Base-by-base conservation (phyloP, 2,113 vertebrate genomes). In the Mastomys natalensis region DNA sequence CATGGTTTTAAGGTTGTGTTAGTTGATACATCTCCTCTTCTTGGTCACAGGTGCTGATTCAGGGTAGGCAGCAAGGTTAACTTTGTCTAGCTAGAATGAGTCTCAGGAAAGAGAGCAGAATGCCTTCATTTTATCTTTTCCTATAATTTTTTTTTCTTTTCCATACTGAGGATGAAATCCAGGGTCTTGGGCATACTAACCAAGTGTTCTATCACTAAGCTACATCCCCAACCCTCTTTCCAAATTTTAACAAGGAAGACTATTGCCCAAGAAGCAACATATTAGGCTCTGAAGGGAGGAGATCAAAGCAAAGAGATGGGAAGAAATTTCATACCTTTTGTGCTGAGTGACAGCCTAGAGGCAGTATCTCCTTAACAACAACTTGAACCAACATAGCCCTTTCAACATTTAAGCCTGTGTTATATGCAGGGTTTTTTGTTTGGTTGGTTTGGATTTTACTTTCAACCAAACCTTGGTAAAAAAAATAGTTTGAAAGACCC, bases 401-500 rank as follows among this genome's bases (percentile, higher is more conserved):
- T 91, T 81, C 48, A 87, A 73, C 1, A 11, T 86, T 26, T 73
- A 82, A 91, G 8, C 19, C 53, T 78, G 40, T 34, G 53, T 85
- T 64, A 45, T 64, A 45, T 81, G 26, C n/a, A 89, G 24, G 26
- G 3, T 34, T 66, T 66, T 66, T 66, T 66, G 31, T 68, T 68
- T 1, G 31, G 34, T 68, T 68, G 4, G 13, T 68, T 68, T 45
- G 68, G 87, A 40, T 34, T 51, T 78, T 40, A 72, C 80, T 97
- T 91, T 91, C 68, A n/a, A 40, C 16, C 11, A 29, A 96, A 90
- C 95, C 37, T 91, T 17, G 12, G 55, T 68, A 78, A 94, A 81
- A 94, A 81, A 87, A 96, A n/a, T n/a, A 24, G 45, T 68, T 94
- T 93, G 60, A 93, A 82, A 89, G 45, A 68, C 7, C 15, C 51